These are phyloP conservation scores for Bettongia penicillata DNA, from an alignment of 2,113 vertebrate species.

Conservation along the genomic window DNA sequence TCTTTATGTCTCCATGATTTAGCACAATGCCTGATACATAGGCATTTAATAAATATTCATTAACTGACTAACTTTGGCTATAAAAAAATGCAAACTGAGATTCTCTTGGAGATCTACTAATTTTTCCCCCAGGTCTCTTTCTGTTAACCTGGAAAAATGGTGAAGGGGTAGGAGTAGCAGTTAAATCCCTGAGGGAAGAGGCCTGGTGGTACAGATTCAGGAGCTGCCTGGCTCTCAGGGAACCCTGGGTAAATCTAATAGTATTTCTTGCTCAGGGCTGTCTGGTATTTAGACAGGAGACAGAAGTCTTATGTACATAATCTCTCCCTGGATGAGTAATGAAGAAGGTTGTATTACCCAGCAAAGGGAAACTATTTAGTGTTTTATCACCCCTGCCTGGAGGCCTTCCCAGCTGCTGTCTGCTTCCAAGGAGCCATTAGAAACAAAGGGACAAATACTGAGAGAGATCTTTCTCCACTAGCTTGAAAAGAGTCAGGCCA, in stretches of 20 bases:
- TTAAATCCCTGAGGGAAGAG: not conserved
- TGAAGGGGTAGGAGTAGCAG: not conserved
- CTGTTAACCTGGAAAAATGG: not conserved
- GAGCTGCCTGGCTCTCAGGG: too few relatives aligned
- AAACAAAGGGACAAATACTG: not conserved
- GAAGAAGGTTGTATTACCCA: not conserved
- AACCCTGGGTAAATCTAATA: not conserved
- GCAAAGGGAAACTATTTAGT: not conserved
- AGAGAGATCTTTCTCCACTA: not conserved
- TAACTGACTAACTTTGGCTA: too few relatives aligned
- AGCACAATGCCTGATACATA: not conserved
- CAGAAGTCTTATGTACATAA: not conserved
- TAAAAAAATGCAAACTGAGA: too few relatives aligned
- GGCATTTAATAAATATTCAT: too few relatives aligned
- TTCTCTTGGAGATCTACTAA: too few relatives aligned
- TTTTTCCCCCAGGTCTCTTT: not conserved
- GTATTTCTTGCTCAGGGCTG: not conserved
- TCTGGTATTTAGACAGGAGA: not conserved
- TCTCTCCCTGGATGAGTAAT: not conserved
- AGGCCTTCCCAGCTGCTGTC: not conserved
- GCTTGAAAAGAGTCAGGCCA: not conserved
- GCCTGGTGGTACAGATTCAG: not conserved
- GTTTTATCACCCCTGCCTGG: not conserved
- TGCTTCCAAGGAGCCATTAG: not conserved
- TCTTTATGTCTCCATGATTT: not conserved